These are phyloP conservation scores for Mayetiola destructor DNA, from an alignment of 2,888 invertebrate genomes.

Conservation along the genomic window DNA sequence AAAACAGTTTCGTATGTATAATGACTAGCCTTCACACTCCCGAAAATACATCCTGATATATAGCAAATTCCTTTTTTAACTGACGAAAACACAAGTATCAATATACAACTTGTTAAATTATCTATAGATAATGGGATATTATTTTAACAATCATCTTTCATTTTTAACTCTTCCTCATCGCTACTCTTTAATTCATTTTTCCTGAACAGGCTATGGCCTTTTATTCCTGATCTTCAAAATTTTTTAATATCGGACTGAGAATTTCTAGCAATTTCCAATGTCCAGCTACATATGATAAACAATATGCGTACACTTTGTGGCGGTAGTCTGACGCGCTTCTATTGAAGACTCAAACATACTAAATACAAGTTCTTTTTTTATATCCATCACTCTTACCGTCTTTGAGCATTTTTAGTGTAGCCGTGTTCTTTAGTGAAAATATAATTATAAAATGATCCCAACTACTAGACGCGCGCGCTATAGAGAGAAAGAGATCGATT, in stretches of 20 bases:
- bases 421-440: too few relatives aligned
- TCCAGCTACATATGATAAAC: background rate
- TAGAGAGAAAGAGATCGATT: too few relatives aligned
- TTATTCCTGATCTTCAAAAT: too few relatives aligned
- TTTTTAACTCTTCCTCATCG: background rate
- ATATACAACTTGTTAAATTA: too few relatives aligned
- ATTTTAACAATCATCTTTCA: background rate
- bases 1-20: background rate
- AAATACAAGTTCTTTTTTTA: constrained; percentile 15
- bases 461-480: too few relatives aligned
- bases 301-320: background rate
- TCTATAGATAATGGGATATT: background rate
- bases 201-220: background rate
- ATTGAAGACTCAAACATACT: constrained; percentile 27
- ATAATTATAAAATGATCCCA: too few relatives aligned
- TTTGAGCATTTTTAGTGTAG: too few relatives aligned
- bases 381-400: too few relatives aligned
- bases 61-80: too few relatives aligned
- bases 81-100: too few relatives aligned
- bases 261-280: too few relatives aligned
- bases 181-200: background rate
- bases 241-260: too few relatives aligned
- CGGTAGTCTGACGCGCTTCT: constrained; percentile 13
- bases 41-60: background rate
- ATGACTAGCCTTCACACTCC: background rate